Evolutionary conservation across 2,113 vertebrate species (phyloP), one percentile per base, ranked within the genome.

Genomic region (Ifrita kowaldi): DNA sequence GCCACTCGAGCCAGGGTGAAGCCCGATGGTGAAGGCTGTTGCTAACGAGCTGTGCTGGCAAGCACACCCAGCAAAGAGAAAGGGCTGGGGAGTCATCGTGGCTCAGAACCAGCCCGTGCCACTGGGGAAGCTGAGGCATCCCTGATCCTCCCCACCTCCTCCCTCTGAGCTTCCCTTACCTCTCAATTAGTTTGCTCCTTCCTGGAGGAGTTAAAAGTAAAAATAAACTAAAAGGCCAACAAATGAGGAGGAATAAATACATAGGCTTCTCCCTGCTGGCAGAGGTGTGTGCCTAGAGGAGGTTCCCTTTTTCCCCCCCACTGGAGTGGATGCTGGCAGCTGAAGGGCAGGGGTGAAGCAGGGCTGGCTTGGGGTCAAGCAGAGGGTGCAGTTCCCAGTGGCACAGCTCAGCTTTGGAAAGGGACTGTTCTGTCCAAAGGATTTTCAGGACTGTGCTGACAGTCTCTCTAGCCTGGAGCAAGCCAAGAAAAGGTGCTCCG

Each of bases 191-290:
- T 52, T 85, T 37, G 12, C 62, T 86, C 37, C n/a, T 73, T 85
- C 67, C 67, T 55, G 37, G 28, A 85, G 60, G 32, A 77, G 52
- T 47, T 80, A 41, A 17, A 92, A 83, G n/a, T 6, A 87, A 92
- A 86, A 84, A 89, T 63, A 87, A 95, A 79, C 70, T 49, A 35
- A 59, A 78, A 84, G 41, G 47, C 39, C 26, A 56, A 3, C 35
- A 59, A 35, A 47, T 0, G 0, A 16, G 21, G 42, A 82, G 39
- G 69, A 78, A 50, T 21, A 24, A 78, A 50, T 21, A 24, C 19
- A 13, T 3, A 0, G 0, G 42, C 41, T 64, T 70, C 32, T 21
- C 50, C 50, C 59, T 7, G 3, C 18, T 2, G 3, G 27, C 18
- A 24, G 62, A 84, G 47, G 30, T 0, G 0, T 22, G 35, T 44